Percentiles rank a stretch among this genome's conserved stretches.
Conservation (phyloP, 2,113 vertebrate genomes). For the Perccottus glenii region DNA sequence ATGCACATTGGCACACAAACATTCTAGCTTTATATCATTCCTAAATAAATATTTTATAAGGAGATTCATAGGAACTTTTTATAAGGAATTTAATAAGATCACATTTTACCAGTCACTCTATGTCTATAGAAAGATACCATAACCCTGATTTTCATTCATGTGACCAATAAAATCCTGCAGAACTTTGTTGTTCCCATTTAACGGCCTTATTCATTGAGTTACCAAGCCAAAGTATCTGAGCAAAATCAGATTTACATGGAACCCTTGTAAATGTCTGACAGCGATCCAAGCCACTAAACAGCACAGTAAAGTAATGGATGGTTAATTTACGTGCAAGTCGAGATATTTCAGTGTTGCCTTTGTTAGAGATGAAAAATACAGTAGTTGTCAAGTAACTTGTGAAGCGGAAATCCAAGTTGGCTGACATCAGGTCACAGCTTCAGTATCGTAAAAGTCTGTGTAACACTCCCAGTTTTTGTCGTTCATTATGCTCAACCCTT, state of each 20-base stretch:
- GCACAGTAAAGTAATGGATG: slow-evolving; percentile 51
- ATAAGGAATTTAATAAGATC: slow-evolving; percentile 1
- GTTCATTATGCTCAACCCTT: slow-evolving; percentile 13
- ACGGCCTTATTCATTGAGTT: slow-evolving; percentile 43
- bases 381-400: not conserved
- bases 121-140: slow-evolving; percentile 11
- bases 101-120: not conserved
- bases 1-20: too few species aligned
- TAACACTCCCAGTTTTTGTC: slow-evolving; percentile 1
- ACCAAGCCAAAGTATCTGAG: slow-evolving; percentile 32
- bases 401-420: not conserved
- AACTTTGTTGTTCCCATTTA: slow-evolving; percentile 44
- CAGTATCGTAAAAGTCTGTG: not conserved
- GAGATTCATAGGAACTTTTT: not conserved
- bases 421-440: not conserved
- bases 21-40: too few species aligned
- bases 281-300: slow-evolving; percentile 37
- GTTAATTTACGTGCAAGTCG: slow-evolving; percentile 42
- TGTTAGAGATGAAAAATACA: slow-evolving; percentile 20
- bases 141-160: slow-evolving; percentile 7
- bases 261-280: slow-evolving; percentile 50
- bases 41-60: not conserved
- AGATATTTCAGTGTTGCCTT: slow-evolving; percentile 18
- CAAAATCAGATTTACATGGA: slow-evolving; percentile 20
- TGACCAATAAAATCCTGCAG: slow-evolving; percentile 35